Conservation (phyloP, 2,888 invertebrate genomes). For the Andricus curvator region DNA sequence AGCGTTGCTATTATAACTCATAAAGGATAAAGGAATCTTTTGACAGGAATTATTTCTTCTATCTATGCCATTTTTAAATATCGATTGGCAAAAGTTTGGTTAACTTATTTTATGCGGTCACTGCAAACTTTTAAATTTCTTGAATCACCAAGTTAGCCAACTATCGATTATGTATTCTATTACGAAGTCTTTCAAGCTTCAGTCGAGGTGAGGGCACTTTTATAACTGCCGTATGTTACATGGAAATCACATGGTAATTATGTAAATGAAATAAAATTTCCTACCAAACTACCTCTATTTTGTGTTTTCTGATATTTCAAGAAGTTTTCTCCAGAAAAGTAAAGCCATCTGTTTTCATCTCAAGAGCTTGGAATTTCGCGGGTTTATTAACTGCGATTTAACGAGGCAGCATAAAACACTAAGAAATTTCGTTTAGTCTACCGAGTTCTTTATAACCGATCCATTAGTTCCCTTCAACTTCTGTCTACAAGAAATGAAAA, state of each 20-base stretch:
- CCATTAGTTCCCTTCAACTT: background rate
- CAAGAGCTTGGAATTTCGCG: background rate
- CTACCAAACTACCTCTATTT: background rate
- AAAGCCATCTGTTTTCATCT: background rate
- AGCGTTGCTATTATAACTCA: background rate
- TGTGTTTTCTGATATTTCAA: background rate
- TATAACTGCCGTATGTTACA: background rate
- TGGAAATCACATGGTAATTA: background rate
- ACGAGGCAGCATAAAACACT: background rate
- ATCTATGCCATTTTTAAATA: background rate
- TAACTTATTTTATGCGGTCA: background rate
- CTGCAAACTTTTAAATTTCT: background rate
- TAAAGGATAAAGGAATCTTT: background rate
- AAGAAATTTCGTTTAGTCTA: background rate
- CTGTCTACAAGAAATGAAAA: background rate
- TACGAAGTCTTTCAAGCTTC: background rate
- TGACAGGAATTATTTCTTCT: background rate
- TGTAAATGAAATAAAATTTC: background rate
- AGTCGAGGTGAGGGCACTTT: background rate
- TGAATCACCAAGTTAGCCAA: background rate
- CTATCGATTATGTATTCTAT: background rate
- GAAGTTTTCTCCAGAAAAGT: background rate
- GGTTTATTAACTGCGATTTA: constrained; percentile 6
- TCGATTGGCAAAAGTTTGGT: background rate
- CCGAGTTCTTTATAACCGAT: background rate